phyloP scores from a whole-genome alignment of 2,797 vertebrate genomes.

The Helicolenus hilgendorfi region DNA sequence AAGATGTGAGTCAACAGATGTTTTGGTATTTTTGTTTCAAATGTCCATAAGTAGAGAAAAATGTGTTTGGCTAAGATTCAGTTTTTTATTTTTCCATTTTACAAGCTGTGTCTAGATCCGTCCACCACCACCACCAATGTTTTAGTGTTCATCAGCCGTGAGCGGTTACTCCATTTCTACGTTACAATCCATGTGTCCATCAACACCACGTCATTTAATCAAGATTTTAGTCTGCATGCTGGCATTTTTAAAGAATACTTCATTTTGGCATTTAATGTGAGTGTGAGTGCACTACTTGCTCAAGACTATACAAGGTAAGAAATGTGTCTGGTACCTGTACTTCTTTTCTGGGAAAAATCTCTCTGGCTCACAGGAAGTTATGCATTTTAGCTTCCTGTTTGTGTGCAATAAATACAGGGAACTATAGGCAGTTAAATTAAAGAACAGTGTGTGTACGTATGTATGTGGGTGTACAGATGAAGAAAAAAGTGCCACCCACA shows the following conservation, averaged over 20 bases:
- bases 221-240: too few species aligned
- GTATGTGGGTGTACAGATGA: background rate
- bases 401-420: background rate
- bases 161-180: too few species aligned
- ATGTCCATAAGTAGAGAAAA: background rate
- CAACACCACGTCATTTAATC: too few species aligned
- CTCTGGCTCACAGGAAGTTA: background rate
- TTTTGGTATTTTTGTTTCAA: background rate
- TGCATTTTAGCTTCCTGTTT: background rate
- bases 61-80: background rate
- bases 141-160: too few species aligned
- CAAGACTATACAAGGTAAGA: background rate
- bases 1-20: background rate
- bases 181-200: too few species aligned
- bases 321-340: background rate
- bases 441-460: background rate
- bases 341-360: background rate
- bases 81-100: too few species aligned
- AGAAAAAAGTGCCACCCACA: background rate
- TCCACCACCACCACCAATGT: too few species aligned
- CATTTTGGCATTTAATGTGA: too few species aligned
- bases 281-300: fast-evolving
- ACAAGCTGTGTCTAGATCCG: too few species aligned
- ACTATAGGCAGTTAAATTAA: background rate
- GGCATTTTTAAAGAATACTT: too few species aligned